Evolutionary conservation across 2,113 vertebrate genomes (phyloP).

Genomic region (Chloroceryle aenea): DNA sequence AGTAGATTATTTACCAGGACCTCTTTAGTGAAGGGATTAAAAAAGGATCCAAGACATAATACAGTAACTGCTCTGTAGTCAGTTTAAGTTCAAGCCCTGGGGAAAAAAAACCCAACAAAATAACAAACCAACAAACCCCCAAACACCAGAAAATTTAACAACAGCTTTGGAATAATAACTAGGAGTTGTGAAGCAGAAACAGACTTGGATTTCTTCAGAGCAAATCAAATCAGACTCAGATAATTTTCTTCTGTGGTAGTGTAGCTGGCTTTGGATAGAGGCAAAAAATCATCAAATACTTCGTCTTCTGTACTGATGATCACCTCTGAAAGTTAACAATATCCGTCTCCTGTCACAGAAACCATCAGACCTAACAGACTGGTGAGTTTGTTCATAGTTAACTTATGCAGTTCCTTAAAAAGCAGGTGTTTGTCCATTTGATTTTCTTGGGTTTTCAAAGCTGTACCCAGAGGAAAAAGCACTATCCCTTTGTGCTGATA

Average conservation of each 20-base stretch:
- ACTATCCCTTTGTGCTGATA: not conserved
- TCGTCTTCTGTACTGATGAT: not conserved
- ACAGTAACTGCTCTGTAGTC: not conserved
- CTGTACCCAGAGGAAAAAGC: not conserved
- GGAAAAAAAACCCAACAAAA: not conserved
- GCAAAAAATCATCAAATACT: not conserved
- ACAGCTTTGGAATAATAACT: not conserved
- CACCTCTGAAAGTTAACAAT: not conserved
- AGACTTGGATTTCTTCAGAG: not conserved
- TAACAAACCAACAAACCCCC: too few relatives aligned
- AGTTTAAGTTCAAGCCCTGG: not conserved
- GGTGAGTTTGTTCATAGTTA: not conserved
- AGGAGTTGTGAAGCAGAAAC: not conserved
- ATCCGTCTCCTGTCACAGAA: not conserved
- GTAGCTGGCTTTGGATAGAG: not conserved
- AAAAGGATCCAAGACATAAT: not conserved
- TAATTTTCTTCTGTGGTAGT: not conserved
- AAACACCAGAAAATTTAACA: not conserved
- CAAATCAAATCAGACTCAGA: not conserved
- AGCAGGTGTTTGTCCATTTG: not conserved
- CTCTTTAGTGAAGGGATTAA: not conserved
- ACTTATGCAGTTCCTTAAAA: not conserved
- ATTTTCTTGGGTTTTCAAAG: not conserved
- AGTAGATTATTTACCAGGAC: not conserved
- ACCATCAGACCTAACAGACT: not conserved